Evolutionary conservation across 2,113 vertebrate species (phyloP).

Genomic region (Myotis brandtii): DNA sequence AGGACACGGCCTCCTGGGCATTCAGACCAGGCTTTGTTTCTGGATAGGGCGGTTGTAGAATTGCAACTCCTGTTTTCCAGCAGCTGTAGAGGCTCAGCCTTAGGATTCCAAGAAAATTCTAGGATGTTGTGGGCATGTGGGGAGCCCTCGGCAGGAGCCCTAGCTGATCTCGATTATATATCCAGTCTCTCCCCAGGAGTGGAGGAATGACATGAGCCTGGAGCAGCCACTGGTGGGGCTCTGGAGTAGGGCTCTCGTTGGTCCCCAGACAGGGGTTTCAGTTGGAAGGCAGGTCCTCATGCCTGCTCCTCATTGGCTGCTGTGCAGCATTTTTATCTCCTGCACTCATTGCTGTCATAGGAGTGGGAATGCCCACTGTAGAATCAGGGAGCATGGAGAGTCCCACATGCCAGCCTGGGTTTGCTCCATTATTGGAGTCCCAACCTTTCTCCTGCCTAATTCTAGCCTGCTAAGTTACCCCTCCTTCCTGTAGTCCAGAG

Average conservation of each 20-base stretch:
- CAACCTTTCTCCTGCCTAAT: neutral
- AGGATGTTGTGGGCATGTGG: too few relatives aligned
- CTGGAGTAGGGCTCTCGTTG: neutral
- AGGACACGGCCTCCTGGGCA: too few relatives aligned
- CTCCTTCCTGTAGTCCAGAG: neutral
- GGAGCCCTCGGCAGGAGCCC: neutral
- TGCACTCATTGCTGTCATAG: neutral
- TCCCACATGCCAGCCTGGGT: neutral
- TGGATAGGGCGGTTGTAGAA: neutral
- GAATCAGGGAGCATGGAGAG: neutral
- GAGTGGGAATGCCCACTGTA: too few relatives aligned
- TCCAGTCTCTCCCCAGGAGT: neutral
- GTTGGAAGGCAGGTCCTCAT: neutral
- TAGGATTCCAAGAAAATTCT: neutral
- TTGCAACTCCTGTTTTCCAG: neutral
- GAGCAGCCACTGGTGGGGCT: neutral
- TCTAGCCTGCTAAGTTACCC: neutral
- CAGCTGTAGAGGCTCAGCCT: neutral
- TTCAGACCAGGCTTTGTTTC: neutral
- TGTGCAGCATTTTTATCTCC: rapidly evolving
- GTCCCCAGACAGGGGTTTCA: neutral
- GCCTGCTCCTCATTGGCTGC: neutral
- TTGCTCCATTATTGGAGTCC: neutral
- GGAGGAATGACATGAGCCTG: neutral
- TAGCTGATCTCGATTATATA: neutral